These are phyloP conservation scores for Chelonoidis abingdonii DNA, from an alignment of 2,113 vertebrate genomes.

Conservation along the genomic window DNA sequence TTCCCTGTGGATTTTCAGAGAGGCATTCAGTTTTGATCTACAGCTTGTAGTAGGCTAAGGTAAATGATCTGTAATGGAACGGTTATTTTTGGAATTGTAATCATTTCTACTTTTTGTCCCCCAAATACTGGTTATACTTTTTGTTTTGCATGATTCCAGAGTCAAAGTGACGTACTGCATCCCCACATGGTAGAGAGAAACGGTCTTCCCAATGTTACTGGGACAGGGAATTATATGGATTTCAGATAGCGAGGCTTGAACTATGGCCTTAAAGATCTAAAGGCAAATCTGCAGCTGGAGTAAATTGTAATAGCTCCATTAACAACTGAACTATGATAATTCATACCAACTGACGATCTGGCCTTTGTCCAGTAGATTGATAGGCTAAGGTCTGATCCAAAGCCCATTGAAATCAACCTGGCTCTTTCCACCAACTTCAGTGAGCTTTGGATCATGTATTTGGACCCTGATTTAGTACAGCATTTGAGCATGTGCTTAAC, in stretches of 20 bases:
- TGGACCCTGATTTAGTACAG: background rate
- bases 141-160: background rate
- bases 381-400: background rate
- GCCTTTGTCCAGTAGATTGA: background rate
- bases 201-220: fast-evolving
- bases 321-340: fast-evolving
- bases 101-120: constrained; percentile 32
- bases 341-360: background rate
- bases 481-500: background rate
- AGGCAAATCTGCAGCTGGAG: background rate
- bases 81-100: constrained; percentile 38
- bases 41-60: constrained; percentile 29
- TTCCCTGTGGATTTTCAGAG: background rate
- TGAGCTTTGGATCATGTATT: background rate
- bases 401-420: background rate
- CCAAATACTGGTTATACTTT: background rate
- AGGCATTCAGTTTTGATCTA: background rate
- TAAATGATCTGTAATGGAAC: constrained; percentile 52
- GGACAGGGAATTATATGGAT: fast-evolving
- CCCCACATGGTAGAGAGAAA: fast-evolving
- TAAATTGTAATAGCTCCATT: background rate
- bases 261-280: fast-evolving
- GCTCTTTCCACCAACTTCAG: background rate
- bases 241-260: background rate
- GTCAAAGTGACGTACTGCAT: fast-evolving